Conservation (phyloP, 2,797 vertebrate species). For the Ptychadena robeensis region DNA sequence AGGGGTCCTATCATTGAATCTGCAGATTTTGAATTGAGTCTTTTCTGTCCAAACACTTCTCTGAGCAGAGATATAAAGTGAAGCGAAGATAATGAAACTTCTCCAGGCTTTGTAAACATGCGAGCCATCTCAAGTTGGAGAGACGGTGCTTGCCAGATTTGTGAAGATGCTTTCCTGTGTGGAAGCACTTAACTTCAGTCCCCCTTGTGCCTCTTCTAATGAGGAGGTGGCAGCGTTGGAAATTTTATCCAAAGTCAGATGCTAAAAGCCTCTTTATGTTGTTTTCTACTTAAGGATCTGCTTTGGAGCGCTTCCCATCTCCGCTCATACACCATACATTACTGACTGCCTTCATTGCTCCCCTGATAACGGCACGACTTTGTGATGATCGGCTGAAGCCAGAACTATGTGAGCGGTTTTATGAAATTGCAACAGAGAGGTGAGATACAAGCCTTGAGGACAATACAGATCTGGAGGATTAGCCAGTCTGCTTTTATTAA, state of each 20-base stretch:
- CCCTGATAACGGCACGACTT: constrained; percentile 18
- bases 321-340: constrained; percentile 33
- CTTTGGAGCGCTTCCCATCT: constrained; percentile 38
- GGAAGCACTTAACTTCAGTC: constrained; percentile 11
- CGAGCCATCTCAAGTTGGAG: not conserved
- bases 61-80: not conserved
- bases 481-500: not conserved
- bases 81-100: not conserved
- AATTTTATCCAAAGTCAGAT: constrained; percentile 31
- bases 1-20: not conserved
- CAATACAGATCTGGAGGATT: not conserved
- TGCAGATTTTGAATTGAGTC: not conserved
- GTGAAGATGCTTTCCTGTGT: not conserved
- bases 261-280: constrained; percentile 49
- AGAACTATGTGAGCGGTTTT: constrained; percentile 20
- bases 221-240: constrained; percentile 3
- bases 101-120: not conserved
- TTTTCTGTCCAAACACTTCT: too few relatives aligned
- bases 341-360: constrained; percentile 17
- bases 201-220: constrained; percentile 15
- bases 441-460: not conserved
- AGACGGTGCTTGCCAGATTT: constrained; percentile 4
- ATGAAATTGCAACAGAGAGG: constrained; percentile 24
- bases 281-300: constrained; percentile 35
- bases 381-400: constrained; percentile 14